Evolutionary conservation across 2,113 vertebrate species (phyloP), one percentile per base, ranked within the genome.

Genomic region (Coreoperca whiteheadi): DNA sequence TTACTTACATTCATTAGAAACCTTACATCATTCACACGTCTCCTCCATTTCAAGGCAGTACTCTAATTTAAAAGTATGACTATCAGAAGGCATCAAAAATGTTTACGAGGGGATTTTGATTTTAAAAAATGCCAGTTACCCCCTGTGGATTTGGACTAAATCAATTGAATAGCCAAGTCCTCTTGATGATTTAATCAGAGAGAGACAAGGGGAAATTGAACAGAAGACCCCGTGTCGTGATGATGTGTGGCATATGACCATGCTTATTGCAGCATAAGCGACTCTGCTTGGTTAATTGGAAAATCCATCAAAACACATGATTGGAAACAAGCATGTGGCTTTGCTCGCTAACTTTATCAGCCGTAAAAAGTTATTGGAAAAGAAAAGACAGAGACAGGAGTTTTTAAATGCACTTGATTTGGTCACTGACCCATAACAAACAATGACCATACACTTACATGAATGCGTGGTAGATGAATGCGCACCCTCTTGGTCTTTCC

Each of bases 401-500:
- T 34, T 60, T 64, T 65, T 32, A 18, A 41, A 71, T 15, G 14
- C 9, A 8, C 23, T 18, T 56, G 7, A 63, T 41, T 37, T 64
- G 25, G 1, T 75, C n/a, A 78, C 16, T 23, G 25, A 20, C 2
- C 18, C 39, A 53, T 9, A 20, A 23, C 14, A 70, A 53, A 64
- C 6, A 2, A 16, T 9, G 12, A 3, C 0, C 12, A 11, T 25
- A 8, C 53, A 96, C 97, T 98, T 88, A 98, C 97, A 98, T 97
- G 95, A 98, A 98, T 11, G 94, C 97, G 74, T 98, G 97, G 89
- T 98, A 98, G 93, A 97, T 92, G 95, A 98, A 98, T 7, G 97
- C 97, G 96, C 97, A 98, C 90, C 97, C 97, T 84, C 97, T 92
- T 23, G 97, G 97, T 92, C 97, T 94, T 77, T 98, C 97, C 88